Conservation (phyloP, 2,797 vertebrate species). For the Periparus ater region DNA sequence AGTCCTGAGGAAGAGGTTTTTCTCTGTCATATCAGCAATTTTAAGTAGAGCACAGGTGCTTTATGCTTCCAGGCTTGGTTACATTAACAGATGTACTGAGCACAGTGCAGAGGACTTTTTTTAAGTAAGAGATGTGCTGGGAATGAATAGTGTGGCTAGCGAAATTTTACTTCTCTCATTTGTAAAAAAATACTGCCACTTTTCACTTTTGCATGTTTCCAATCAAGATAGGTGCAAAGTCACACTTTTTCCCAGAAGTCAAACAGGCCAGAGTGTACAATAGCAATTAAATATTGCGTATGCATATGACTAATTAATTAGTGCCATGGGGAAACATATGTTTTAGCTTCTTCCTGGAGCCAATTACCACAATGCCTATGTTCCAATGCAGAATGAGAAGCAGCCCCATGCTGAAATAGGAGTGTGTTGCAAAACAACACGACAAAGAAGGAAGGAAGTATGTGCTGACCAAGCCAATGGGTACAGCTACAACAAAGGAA, state of each 20-base stretch:
- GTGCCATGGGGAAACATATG: constrained; percentile 32
- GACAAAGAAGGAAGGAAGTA: not conserved
- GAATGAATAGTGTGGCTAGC: not conserved
- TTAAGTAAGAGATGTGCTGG: not conserved
- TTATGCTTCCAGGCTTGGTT: constrained; percentile 14
- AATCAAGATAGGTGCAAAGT: not conserved
- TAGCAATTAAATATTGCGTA: not conserved
- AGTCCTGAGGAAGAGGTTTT: constrained; percentile 61
- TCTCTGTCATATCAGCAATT: constrained; percentile 54
- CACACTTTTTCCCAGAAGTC: constrained; percentile 20
- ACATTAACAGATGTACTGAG: not conserved
- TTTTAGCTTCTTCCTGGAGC: constrained; percentile 34
- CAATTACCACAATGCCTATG: constrained; percentile 31
- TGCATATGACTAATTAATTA: constrained; percentile 45
- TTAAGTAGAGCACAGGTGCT: constrained; percentile 31
- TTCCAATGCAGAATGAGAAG: constrained; percentile 16
- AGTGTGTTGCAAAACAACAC: not conserved
- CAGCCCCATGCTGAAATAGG: not conserved
- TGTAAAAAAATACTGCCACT: not conserved
- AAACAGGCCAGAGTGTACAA: not conserved
- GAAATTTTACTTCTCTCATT: not conserved
- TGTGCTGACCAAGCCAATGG: not conserved
- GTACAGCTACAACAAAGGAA: not conserved
- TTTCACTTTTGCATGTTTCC: not conserved
- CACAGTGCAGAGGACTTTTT: not conserved